Evolutionary conservation across 2,113 vertebrate genomes (phyloP).

Genomic region (Saimiri boliviensis): DNA sequence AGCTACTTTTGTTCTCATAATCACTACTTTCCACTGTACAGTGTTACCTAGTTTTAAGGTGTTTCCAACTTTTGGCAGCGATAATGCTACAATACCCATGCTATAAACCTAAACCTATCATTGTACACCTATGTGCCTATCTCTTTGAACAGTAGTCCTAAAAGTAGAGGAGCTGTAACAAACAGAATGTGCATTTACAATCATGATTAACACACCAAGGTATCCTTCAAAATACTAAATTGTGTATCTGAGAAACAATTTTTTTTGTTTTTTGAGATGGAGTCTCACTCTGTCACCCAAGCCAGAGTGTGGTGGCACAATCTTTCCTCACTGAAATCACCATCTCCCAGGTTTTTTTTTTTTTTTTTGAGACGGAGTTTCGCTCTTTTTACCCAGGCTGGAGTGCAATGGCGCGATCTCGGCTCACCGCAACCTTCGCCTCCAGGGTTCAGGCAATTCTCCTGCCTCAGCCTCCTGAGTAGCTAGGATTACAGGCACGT

Average conservation of each 20-base stretch:
- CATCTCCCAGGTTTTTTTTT: too few relatives aligned
- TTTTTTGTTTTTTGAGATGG: too few relatives aligned
- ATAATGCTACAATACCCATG: background rate
- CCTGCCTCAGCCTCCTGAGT: too few relatives aligned
- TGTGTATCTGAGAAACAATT: background rate
- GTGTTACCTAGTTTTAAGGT: background rate
- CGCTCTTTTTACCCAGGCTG: too few relatives aligned
- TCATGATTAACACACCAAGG: background rate
- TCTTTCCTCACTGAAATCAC: too few relatives aligned
- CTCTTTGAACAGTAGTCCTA: slow-evolving; percentile 1
- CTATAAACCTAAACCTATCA: background rate
- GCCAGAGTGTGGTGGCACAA: too few relatives aligned
- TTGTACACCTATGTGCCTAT: background rate
- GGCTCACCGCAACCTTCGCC: too few relatives aligned
- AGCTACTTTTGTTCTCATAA: background rate
- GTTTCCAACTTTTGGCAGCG: background rate
- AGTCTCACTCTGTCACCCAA: too few relatives aligned
- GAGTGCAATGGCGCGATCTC: too few relatives aligned
- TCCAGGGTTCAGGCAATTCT: too few relatives aligned
- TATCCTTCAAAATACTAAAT: background rate
- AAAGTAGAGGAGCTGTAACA: background rate
- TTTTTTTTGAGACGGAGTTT: too few relatives aligned
- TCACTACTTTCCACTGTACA: background rate
- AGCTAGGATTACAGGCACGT: too few relatives aligned
- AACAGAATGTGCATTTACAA: slow-evolving; percentile 31